Evolutionary conservation across 2,113 vertebrate species (phyloP), one percentile per base, ranked within the genome.

Genomic region (Meleagris gallopavo): DNA sequence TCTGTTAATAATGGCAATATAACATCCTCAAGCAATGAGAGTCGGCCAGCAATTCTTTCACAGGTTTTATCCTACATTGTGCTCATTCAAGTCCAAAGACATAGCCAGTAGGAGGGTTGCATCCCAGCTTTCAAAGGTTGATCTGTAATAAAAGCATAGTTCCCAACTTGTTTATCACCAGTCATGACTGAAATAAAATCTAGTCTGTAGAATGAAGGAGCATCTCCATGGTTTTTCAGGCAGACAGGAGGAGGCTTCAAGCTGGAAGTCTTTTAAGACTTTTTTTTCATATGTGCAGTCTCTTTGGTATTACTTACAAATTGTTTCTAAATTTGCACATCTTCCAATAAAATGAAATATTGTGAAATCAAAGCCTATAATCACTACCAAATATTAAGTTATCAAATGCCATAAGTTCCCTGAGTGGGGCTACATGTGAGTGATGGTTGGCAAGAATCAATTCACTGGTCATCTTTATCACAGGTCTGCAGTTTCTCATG

Each of bases 1-100:
- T 58, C 32, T 12, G 32, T 58, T 21, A 58, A 58, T 4, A 2
- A 14, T 4, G 10, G 18, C 32, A 41, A 16, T 27, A 8, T 18
- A 21, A 64, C 48, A 45, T 75, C 48, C 40, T 27, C 30, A 43
- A 2, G 36, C 0, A 0, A 34, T 21, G 54, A 16, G 16, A 60
- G 29, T 17, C 36, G 1, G 0, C 10, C 66, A 34, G 11, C 32
- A 34, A 21, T 6, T 46, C 8, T 24, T 88, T 64, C 2, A 2
- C 10, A 34, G 62, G 32, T 43, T 92, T 41, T 95, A 32, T 60
- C 19, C 1, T 34, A 16, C 5, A 11, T 34, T 65, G 1, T 45
- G 58, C 30, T 76, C 25, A 80, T 57, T 25, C 9, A 78, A 19
- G 22, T 38, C 72, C 71, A 48, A 27, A 50, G 36, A 32, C 17